These are phyloP conservation scores for Gasterosteus aculeatus DNA, from an alignment of 2,113 vertebrate genomes.

Conservation along the genomic window DNA sequence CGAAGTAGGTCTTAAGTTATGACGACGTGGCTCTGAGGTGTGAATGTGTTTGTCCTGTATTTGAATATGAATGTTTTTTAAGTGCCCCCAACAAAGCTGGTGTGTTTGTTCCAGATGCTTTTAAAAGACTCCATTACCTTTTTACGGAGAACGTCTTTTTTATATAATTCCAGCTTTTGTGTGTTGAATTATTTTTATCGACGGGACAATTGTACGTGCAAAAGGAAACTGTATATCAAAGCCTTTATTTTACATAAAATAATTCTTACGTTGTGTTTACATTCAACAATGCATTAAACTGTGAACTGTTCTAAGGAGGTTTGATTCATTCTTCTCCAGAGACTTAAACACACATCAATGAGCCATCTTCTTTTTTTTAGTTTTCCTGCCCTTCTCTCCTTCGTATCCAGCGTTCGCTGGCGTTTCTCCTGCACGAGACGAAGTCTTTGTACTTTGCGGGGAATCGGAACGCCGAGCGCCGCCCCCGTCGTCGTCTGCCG, in stretches of 20 bases:
- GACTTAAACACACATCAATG: neutral
- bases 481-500: too few species aligned
- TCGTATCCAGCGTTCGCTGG: too few species aligned
- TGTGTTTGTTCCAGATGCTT: neutral
- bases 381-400: neutral
- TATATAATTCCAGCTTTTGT: constrained; percentile 1
- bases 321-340: neutral
- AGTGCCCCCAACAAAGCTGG: neutral
- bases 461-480: neutral
- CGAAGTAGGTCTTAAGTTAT: neutral
- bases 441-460: neutral
- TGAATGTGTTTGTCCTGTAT: neutral
- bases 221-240: constrained; percentile 11
- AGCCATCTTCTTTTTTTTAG: neutral
- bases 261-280: constrained; percentile 13
- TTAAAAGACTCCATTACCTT: neutral
- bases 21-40: neutral
- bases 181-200: constrained; percentile 21
- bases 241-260: constrained; percentile 15
- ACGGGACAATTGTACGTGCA: neutral
- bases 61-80: neutral
- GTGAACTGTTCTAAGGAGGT: constrained; percentile 44
- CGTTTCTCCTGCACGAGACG: too few species aligned
- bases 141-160: constrained; percentile 38
- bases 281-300: constrained; percentile 56